phyloP scores from a whole-genome alignment of 2,888 invertebrate species.

The Nemoura dubitans region DNA sequence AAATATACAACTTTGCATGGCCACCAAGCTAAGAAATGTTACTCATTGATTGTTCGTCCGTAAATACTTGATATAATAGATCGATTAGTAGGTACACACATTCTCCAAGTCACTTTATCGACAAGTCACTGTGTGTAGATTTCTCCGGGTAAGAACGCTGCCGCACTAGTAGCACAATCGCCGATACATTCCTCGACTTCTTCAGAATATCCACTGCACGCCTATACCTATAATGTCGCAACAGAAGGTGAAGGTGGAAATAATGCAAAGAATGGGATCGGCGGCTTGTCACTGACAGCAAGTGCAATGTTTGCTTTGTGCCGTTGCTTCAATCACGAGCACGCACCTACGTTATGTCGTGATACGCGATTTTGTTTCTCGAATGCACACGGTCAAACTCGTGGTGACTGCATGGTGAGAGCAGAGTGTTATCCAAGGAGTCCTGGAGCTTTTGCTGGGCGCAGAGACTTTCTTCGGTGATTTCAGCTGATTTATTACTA shows the following conservation, averaged over 20 bases:
- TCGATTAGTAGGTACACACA: background rate
- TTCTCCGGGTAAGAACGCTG: background rate
- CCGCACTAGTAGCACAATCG: background rate
- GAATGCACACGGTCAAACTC: background rate
- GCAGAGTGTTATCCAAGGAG: background rate
- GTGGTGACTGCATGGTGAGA: background rate
- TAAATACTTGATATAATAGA: background rate
- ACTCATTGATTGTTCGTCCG: background rate
- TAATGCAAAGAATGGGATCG: background rate
- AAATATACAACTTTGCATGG: background rate
- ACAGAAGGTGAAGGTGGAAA: conserved; percentile 7
- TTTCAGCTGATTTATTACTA: background rate
- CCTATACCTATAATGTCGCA: background rate
- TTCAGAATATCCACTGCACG: background rate
- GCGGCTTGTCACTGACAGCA: background rate
- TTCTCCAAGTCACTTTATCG: background rate
- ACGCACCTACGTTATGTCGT: background rate
- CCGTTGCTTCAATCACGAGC: background rate
- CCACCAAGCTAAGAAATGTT: background rate
- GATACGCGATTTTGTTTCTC: background rate
- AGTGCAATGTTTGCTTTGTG: background rate
- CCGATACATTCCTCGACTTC: conserved; percentile 1
- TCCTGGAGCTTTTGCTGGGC: background rate
- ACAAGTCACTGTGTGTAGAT: background rate
- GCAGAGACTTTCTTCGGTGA: background rate